Evolutionary conservation across 2,113 vertebrate genomes (phyloP).

Genomic region (Aspidoscelis tigris): DNA sequence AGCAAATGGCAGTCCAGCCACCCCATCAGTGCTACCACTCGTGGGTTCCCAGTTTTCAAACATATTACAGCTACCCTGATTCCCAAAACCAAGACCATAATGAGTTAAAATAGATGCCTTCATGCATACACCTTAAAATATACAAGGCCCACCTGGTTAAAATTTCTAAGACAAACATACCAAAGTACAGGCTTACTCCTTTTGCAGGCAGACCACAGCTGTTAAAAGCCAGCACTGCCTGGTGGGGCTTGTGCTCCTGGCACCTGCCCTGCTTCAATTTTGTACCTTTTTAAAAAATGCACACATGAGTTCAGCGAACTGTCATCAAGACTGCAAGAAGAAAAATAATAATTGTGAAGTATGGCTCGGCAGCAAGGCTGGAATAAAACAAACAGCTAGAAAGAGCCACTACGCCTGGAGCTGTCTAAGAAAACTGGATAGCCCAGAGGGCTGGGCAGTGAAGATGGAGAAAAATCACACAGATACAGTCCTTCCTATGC

Average conservation of each 20-base stretch:
- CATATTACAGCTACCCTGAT: constrained; percentile 2
- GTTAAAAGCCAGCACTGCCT: constrained; percentile 51
- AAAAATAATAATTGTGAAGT: constrained; percentile 37
- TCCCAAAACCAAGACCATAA: constrained; percentile 11
- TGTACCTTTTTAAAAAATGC: not conserved
- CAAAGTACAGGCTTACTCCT: constrained; percentile 51
- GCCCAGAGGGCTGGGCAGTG: not conserved
- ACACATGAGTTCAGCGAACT: constrained; percentile 15
- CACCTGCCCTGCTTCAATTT: constrained; percentile 22
- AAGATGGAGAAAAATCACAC: not conserved
- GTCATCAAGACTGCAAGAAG: constrained; percentile 35
- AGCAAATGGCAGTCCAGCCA: no score
- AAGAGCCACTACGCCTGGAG: not conserved
- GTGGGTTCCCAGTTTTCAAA: fast-evolving
- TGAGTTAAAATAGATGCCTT: constrained; percentile 63
- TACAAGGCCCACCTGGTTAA: constrained; percentile 56
- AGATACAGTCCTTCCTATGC: not conserved
- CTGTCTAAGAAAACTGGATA: not conserved
- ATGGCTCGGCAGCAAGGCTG: constrained; percentile 47
- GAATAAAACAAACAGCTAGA: constrained; percentile 40
- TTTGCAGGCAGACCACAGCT: constrained; percentile 54
- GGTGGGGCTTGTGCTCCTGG: constrained; percentile 37
- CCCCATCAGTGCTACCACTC: not conserved
- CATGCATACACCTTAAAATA: constrained; percentile 32
- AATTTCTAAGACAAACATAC: constrained; percentile 77